Conservation (phyloP, 2,797 vertebrate species). For the Syncerus caffer region DNA sequence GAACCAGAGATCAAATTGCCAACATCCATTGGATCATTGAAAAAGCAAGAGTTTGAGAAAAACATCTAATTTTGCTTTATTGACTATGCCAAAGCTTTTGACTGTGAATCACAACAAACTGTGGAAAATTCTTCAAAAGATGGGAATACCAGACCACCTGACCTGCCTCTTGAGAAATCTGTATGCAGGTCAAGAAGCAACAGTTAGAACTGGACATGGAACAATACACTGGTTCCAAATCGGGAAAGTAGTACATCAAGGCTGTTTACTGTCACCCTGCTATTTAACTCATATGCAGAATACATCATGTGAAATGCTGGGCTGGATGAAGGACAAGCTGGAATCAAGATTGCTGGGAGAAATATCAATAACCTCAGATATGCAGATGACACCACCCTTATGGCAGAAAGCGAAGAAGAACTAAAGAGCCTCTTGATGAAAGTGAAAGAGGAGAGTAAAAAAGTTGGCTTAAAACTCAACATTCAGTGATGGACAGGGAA, state of each 20-base stretch:
- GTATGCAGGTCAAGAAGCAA: not conserved
- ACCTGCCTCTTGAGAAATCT: not conserved
- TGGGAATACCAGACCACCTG: not conserved
- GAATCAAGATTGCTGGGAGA: not conserved
- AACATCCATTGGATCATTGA: not conserved
- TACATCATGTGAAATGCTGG: not conserved
- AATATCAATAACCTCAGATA: not conserved
- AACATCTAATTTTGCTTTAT: not conserved
- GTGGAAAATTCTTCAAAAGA: not conserved
- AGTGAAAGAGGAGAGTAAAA: not conserved
- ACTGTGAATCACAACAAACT: not conserved
- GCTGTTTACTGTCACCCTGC: not conserved
- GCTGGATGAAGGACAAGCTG: not conserved
- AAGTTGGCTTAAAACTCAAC: not conserved
- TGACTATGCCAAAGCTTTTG: not conserved
- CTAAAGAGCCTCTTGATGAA: not conserved
- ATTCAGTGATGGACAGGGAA: not conserved
- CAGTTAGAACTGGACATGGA: not conserved
- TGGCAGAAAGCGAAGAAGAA: not conserved
- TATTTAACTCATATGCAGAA: not conserved
- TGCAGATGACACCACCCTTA: not conserved
- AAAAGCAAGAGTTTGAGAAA: not conserved
- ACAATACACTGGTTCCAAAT: not conserved
- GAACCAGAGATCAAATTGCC: not conserved
- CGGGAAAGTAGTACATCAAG: fast-evolving